Conservation (phyloP, 1,140 invertebrate genomes). For the Danaus melanippus region DNA sequence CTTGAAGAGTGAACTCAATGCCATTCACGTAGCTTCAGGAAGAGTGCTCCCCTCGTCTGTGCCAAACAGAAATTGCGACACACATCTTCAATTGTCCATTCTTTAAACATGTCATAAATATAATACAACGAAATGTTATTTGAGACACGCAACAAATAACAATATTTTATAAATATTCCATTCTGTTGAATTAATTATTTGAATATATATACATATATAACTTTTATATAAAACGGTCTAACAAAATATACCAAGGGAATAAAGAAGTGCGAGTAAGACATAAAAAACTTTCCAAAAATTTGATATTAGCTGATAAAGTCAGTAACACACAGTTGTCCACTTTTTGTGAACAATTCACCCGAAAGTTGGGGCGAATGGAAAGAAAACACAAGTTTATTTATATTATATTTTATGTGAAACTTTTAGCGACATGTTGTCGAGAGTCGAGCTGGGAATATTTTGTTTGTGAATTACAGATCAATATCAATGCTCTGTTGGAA, state of each 20-base stretch:
- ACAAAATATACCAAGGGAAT: neutral
- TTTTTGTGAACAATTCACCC: slow-evolving; percentile 3
- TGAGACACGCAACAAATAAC: too few relatives aligned
- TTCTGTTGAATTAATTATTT: too few relatives aligned
- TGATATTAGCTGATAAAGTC: neutral
- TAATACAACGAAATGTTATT: too few relatives aligned
- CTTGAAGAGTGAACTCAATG: neutral
- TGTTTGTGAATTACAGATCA: slow-evolving; percentile 5
- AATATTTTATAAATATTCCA: too few relatives aligned
- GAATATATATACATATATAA: too few relatives aligned
- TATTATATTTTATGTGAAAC: slow-evolving; percentile 1
- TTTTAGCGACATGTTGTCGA: slow-evolving; percentile 6
- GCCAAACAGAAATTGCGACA: slow-evolving; percentile 6
- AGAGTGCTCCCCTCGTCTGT: slow-evolving; percentile 1
- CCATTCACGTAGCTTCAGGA: neutral
- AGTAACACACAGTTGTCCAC: slow-evolving; percentile 2
- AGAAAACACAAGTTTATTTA: slow-evolving; percentile 10
- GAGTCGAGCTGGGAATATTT: slow-evolving; percentile 4
- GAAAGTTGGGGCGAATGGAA: slow-evolving; percentile 4
- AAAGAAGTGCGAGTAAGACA: neutral
- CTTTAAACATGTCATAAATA: too few relatives aligned
- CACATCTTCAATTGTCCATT: too few relatives aligned
- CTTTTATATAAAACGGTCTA: too few relatives aligned
- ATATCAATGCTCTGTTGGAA: neutral
- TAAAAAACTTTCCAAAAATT: neutral